These are phyloP conservation scores for Dreissena rostriformis DNA, from an alignment of 1,140 invertebrate genomes.

Conservation along the genomic window DNA sequence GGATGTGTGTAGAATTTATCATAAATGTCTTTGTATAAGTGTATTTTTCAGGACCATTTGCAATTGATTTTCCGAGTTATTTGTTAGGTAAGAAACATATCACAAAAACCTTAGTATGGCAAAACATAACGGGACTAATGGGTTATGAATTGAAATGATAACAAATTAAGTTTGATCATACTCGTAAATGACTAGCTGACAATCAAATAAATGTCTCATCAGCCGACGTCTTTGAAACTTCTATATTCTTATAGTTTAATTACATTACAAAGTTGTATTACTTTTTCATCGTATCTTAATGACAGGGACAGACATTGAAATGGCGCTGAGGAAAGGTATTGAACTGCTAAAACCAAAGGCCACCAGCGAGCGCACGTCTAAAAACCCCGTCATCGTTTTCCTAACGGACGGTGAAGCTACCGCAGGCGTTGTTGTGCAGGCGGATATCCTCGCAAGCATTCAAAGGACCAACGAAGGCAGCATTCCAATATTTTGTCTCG, in stretches of 20 bases:
- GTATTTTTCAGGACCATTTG: background rate
- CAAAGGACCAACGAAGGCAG: conserved; percentile 57
- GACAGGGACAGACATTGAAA: conserved; percentile 71
- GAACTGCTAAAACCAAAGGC: conserved; percentile 40
- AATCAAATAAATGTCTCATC: too few relatives aligned
- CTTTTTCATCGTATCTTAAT: background rate
- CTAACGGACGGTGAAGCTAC: conserved; percentile 89
- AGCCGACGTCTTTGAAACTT: too few relatives aligned
- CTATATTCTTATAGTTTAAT: too few relatives aligned
- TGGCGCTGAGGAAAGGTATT: conserved; percentile 60
- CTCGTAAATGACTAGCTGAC: too few relatives aligned
- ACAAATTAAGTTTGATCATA: too few relatives aligned
- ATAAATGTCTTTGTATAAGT: background rate
- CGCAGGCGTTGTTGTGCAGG: conserved; percentile 83
- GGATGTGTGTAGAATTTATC: conserved; percentile 65
- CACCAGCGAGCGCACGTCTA: conserved; percentile 5
- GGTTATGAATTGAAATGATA: too few relatives aligned
- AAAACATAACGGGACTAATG: too few relatives aligned
- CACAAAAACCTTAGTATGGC: too few relatives aligned
- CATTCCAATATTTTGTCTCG: conserved; percentile 85
- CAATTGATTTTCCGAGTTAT: background rate
- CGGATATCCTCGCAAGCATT: conserved; percentile 83
- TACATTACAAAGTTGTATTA: too few relatives aligned
- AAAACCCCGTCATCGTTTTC: conserved; percentile 86
- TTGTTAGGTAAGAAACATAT: too few relatives aligned